Base-by-base conservation (phyloP, 2,888 invertebrate species). In the Asteroscopus sphinx region DNA sequence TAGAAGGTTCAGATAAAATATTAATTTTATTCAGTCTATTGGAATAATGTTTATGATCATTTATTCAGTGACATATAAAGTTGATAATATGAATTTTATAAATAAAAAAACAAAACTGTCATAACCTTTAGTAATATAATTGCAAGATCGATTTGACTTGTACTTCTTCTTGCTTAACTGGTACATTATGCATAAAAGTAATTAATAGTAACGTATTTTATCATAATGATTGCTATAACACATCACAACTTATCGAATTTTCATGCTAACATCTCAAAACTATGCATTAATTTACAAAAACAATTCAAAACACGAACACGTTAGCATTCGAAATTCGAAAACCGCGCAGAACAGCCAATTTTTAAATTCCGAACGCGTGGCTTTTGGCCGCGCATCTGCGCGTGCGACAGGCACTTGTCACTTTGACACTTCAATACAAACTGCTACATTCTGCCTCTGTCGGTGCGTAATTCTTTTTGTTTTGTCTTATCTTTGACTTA, bases 401-500 rank as follows among this genome's bases (percentile, higher is more conserved):
- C 83, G 65, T 65, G 82, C 78, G 82, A 73, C 79, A 68, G 72
- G 76, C 80, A 81, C 84, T 79, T 88, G 90, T 91, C 91, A 91
- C 73, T 87, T 89, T 90, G 91, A 90, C 91, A 91, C 90, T 89
- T 88, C 81, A 82, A 88, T 86, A 89, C 86, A 81, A 86, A 88
- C 83, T 84, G 79, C 84, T 76, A 55, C 82, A 80, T 85, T 80
- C 73, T 58, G 75, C 64, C 62, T 69, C 56, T 69, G 78, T 74
- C 77, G 77, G 69, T 62, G 63, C 39, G 26, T 46, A 40, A 48
- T 30, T 68, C 39, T 65, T 67, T 74, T 77, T 64, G 32, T 58
- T 64, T 65, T 63, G 40, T 45, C 58, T 74, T 71, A 74, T 65
- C 57, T 72, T 67, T 4, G 35, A 6, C 47, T 47, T 70, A 48